Conservation (phyloP, 2,113 vertebrate species). For the Illadopsis cleaveri region DNA sequence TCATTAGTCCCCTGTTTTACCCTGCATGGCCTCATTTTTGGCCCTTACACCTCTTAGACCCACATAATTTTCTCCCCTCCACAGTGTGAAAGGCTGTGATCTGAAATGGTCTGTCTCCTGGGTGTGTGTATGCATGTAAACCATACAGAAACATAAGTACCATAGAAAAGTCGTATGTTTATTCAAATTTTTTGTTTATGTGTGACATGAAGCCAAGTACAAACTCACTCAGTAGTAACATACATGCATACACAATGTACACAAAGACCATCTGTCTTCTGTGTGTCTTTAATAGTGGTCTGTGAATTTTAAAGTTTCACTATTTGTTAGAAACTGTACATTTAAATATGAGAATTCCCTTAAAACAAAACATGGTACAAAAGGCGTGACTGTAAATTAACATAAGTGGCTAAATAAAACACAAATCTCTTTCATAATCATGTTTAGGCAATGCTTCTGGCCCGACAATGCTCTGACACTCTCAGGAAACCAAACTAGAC, state of each 20-base stretch:
- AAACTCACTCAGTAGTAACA: constrained; percentile 37
- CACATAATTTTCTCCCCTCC: not conserved
- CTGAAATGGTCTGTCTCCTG: not conserved
- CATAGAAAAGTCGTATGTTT: not conserved
- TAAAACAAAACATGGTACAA: not conserved
- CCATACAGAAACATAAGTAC: not conserved
- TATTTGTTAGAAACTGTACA: constrained; percentile 39
- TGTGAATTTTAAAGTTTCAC: constrained; percentile 48
- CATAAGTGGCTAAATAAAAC: constrained; percentile 51
- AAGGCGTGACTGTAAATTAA: constrained; percentile 40
- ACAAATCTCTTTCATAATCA: constrained; percentile 63
- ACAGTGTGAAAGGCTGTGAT: not conserved
- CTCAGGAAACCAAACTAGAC: constrained; percentile 66
- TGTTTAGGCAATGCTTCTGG: constrained; percentile 67
- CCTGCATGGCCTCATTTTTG: not conserved
- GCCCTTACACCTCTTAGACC: not conserved
- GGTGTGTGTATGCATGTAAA: not conserved
- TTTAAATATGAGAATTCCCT: constrained; percentile 29
- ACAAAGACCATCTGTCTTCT: constrained; percentile 59
- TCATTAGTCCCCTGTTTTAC: not conserved
- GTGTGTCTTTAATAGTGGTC: constrained; percentile 50
- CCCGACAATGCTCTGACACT: constrained; percentile 50
- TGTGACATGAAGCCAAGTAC: not conserved
- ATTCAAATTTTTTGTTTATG: constrained; percentile 30
- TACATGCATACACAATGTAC: not conserved